These are phyloP conservation scores for Thunnus albacares DNA, from an alignment of 2,797 vertebrate species.

Conservation along the genomic window DNA sequence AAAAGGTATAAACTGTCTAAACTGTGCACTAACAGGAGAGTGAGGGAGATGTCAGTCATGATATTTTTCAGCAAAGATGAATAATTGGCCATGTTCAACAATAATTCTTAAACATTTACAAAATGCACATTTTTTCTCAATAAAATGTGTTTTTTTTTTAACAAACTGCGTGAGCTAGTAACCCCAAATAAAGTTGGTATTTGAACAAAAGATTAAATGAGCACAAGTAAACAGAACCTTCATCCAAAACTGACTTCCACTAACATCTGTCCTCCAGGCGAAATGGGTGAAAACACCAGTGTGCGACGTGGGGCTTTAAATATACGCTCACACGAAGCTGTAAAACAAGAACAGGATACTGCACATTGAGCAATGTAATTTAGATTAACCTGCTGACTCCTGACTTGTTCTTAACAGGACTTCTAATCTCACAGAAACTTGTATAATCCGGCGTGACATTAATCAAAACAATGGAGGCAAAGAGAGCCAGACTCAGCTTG, in stretches of 20 bases:
- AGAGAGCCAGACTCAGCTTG: conserved; percentile 27
- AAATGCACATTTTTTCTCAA: too few relatives aligned
- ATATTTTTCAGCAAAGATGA: background rate
- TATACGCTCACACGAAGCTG: background rate
- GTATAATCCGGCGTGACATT: conserved; percentile 43
- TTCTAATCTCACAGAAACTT: conserved; percentile 43
- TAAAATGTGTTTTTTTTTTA: too few relatives aligned
- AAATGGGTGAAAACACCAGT: background rate
- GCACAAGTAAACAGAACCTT: too few relatives aligned
- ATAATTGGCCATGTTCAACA: too few relatives aligned
- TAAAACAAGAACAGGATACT: conserved; percentile 5
- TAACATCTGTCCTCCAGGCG: too few relatives aligned
- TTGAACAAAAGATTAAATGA: too few relatives aligned
- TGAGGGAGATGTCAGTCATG: background rate
- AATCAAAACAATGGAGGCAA: conserved; percentile 48
- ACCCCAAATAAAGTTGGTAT: too few relatives aligned
- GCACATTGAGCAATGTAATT: conserved; percentile 34
- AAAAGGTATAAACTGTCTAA: background rate
- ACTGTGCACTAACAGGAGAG: background rate
- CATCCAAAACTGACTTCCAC: too few relatives aligned
- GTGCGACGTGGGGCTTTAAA: background rate
- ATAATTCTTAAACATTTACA: too few relatives aligned
- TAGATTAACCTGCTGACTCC: conserved; percentile 35
- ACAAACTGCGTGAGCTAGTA: too few relatives aligned
- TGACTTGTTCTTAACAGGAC: conserved; percentile 25